These are phyloP conservation scores for Urophycis tenuis DNA, from an alignment of 2,797 vertebrate genomes.

Conservation along the genomic window DNA sequence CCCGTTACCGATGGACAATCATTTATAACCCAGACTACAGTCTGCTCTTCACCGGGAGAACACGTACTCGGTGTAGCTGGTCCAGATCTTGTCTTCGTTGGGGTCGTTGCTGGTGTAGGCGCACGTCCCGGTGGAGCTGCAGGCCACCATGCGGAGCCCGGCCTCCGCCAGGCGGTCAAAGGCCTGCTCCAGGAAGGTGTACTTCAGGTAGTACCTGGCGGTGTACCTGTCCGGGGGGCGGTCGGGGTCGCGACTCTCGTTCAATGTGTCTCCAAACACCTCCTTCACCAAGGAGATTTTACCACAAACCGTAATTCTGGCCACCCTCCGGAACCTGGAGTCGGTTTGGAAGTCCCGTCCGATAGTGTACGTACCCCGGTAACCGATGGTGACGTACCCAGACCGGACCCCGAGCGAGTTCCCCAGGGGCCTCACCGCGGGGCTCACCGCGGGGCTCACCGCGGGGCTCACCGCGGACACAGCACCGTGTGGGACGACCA, in stretches of 20 bases:
- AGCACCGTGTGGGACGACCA: no score
- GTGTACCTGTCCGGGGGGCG: conserved; percentile 84
- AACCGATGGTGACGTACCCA: conserved; percentile 86
- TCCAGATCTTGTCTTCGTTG: conserved; percentile 91
- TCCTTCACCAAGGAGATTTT: conserved; percentile 86
- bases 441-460: no score
- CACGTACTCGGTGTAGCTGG: conserved; percentile 93
- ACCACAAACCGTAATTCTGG: conserved; percentile 85
- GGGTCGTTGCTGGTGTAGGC: conserved; percentile 80
- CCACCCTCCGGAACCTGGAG: conserved; percentile 86
- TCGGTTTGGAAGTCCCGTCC: conserved; percentile 88
- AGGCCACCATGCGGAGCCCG: conserved; percentile 89
- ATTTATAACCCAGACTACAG: background rate
- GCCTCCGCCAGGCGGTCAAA: conserved; percentile 84
- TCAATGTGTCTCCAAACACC: conserved; percentile 89
- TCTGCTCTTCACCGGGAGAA: conserved; percentile 68
- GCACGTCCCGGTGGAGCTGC: conserved; percentile 88
- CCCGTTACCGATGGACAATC: background rate
- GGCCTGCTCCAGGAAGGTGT: conserved; percentile 90
- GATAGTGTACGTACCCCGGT: conserved; percentile 86
- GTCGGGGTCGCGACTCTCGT: conserved; percentile 89
- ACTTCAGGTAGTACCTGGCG: conserved; percentile 89
- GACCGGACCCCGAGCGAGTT: conserved; percentile 20
- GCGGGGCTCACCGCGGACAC: no score
- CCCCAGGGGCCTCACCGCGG: background rate